phyloP scores from a whole-genome alignment of 2,888 invertebrate genomes.

The Drosophila sordidula region DNA sequence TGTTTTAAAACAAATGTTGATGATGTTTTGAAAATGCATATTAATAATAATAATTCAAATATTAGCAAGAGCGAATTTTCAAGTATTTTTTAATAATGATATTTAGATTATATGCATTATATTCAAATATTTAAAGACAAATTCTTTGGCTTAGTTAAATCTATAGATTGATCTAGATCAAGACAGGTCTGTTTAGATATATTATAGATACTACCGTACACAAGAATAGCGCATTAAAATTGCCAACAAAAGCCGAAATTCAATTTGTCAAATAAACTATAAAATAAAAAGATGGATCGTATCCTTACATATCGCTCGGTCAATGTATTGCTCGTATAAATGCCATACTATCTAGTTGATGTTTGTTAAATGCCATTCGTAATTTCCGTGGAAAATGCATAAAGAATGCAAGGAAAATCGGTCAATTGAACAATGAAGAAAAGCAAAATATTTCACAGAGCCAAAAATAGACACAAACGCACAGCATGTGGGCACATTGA shows the following conservation, averaged over 20 bases:
- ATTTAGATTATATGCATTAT: no score
- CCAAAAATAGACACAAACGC: conserved; percentile 51
- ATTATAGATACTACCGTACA: not conserved
- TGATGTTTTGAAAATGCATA: no score
- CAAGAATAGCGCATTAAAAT: not conserved
- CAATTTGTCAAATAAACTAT: conserved; percentile 33
- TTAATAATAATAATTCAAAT: no score
- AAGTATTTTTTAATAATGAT: no score
- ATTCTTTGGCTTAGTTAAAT: no score
- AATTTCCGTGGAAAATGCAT: conserved; percentile 72
- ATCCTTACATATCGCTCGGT: not conserved
- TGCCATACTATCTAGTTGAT: conserved; percentile 34
- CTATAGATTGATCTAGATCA: no score
- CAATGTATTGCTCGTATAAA: conserved; percentile 9
- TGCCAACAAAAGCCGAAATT: conserved; percentile 6
- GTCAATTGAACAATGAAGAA: conserved; percentile 53
- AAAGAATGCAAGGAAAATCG: conserved; percentile 40
- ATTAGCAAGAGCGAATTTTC: no score
- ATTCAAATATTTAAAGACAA: no score
- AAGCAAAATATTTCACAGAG: conserved; percentile 38
- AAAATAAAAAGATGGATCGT: conserved; percentile 19
- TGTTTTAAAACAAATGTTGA: no score
- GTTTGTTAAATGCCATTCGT: conserved; percentile 46
- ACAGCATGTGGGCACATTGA: conserved; percentile 77
- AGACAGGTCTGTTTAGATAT: not conserved